Conservation (phyloP, 2,888 invertebrate species). For the Agonopterix heracliana region DNA sequence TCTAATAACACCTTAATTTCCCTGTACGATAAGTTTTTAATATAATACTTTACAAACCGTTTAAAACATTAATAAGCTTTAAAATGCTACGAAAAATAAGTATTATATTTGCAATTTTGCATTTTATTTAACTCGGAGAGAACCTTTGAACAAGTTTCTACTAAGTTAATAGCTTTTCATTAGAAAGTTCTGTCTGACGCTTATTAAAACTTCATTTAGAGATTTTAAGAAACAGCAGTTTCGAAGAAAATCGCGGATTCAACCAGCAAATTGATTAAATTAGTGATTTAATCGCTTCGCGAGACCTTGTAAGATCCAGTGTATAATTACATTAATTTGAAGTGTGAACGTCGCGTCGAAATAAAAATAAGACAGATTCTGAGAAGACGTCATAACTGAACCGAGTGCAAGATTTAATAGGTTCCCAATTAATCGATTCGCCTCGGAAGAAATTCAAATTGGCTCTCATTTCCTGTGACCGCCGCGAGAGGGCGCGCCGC, state of each 20-base stretch:
- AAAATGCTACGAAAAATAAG: background rate
- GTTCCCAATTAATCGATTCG: conserved; percentile 57
- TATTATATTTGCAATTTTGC: background rate
- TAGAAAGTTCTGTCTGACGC: background rate
- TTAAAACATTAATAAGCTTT: too few species aligned
- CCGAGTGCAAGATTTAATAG: conserved; percentile 5
- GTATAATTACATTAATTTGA: too few species aligned
- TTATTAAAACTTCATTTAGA: conserved; percentile 3
- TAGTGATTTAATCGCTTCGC: too few species aligned
- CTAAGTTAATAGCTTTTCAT: too few species aligned
- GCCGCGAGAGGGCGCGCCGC: conserved; percentile 42
- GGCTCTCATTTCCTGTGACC: conserved; percentile 57
- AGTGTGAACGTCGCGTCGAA: too few species aligned
- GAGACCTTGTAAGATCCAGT: too few species aligned
- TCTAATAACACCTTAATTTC: conserved; percentile 72
- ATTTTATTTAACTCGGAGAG: too few species aligned
- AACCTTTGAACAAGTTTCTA: too few species aligned
- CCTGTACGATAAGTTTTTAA: conserved; percentile 24
- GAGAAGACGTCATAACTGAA: background rate
- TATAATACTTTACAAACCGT: background rate
- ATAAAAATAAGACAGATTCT: too few species aligned
- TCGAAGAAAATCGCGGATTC: background rate
- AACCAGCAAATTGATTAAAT: too few species aligned
- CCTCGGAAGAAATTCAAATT: conserved; percentile 66
- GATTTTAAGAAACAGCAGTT: background rate